phyloP scores from a whole-genome alignment of 2,888 invertebrate genomes.

The Nymphalis urticae region DNA sequence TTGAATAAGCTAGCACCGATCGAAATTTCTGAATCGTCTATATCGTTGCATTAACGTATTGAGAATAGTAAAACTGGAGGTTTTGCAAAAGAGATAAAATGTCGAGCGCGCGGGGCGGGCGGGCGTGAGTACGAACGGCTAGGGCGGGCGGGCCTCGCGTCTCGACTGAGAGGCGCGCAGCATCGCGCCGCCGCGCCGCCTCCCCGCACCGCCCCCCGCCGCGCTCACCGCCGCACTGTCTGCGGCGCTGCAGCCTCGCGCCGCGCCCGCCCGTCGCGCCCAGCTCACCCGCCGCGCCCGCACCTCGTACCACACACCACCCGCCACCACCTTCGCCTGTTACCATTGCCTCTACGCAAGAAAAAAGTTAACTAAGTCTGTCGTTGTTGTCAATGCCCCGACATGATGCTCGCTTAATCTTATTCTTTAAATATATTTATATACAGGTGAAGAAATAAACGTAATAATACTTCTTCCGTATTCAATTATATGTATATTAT shows the following conservation, averaged over 20 bases:
- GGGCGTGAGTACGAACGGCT: conserved; percentile 73
- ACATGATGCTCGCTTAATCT: conserved; percentile 25
- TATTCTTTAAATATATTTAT: conserved; percentile 18
- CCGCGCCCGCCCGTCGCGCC: conserved; percentile 46
- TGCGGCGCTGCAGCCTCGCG: conserved; percentile 73
- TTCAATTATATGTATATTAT: background rate
- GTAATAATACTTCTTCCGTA: conserved; percentile 5
- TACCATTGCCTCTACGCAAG: conserved; percentile 42
- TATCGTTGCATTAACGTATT: conserved; percentile 51
- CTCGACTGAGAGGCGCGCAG: conserved; percentile 86
- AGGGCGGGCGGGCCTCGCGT: conserved; percentile 82
- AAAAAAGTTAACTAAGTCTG: conserved; percentile 43
- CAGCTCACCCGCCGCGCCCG: conserved; percentile 39
- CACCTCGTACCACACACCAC: conserved; percentile 46
- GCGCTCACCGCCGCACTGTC: conserved; percentile 68
- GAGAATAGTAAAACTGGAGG: conserved; percentile 55
- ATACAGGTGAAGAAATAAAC: conserved; percentile 1
- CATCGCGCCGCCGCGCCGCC: conserved; percentile 83
- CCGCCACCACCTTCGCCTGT: conserved; percentile 41
- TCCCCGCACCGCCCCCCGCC: conserved; percentile 61
- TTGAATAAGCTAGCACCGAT: conserved; percentile 30
- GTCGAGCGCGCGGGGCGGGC: conserved; percentile 71
- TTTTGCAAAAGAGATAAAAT: conserved; percentile 47
- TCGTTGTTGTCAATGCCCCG: conserved; percentile 29
- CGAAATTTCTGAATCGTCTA: conserved; percentile 40